phyloP scores from a whole-genome alignment of 2,113 vertebrate genomes.

The Paracyprichromis sp. region DNA sequence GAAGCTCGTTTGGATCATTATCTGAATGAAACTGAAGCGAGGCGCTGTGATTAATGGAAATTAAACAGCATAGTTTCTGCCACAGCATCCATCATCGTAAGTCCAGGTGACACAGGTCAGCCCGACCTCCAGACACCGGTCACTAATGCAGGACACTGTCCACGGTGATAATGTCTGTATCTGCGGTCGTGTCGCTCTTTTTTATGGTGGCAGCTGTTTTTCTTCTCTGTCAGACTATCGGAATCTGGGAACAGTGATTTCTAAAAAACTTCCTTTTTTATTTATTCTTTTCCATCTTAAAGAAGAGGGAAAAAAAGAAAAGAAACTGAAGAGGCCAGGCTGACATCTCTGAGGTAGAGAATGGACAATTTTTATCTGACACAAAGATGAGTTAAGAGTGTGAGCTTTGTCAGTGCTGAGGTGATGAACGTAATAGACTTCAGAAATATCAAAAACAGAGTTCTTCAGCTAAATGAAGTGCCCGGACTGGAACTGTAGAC shows the following conservation, averaged over 20 bases:
- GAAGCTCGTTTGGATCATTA: not conserved
- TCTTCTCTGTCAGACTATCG: not conserved
- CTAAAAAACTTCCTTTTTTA: not conserved
- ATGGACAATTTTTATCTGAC: not conserved
- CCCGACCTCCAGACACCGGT: not conserved
- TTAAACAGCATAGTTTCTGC: not conserved
- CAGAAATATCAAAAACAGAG: not conserved
- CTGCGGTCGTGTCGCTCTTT: not conserved
- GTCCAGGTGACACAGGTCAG: not conserved
- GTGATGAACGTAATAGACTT: not conserved
- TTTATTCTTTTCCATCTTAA: not conserved
- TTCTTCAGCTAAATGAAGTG: not conserved
- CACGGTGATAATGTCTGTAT: not conserved
- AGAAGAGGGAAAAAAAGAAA: not conserved
- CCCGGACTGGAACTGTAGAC: rapidly evolving
- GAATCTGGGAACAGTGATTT: not conserved
- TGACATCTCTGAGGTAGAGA: not conserved
- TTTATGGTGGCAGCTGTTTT: not conserved
- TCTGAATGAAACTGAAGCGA: not conserved
- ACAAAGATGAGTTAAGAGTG: not conserved
- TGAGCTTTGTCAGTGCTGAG: not conserved
- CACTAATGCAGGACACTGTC: not conserved
- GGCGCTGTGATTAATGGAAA: not conserved
- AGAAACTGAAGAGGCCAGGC: not conserved
- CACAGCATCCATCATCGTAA: not conserved